These are phyloP conservation scores for Cybosia mesomella DNA, from an alignment of 2,888 invertebrate genomes.

Conservation along the genomic window DNA sequence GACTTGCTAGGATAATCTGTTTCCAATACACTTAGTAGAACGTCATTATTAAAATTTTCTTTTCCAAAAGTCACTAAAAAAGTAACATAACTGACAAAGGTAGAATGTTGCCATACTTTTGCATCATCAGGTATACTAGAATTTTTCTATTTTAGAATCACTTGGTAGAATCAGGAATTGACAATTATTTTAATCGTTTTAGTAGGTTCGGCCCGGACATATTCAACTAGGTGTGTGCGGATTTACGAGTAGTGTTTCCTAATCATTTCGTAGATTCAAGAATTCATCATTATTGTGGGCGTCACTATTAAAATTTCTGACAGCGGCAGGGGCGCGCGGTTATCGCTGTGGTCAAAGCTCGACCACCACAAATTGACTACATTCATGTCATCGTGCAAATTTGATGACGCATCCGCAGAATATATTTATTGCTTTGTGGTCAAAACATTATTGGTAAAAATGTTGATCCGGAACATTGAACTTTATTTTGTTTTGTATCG, in stretches of 20 bases:
- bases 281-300: slow-evolving; percentile 16
- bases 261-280: background rate
- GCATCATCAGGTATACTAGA: too few species aligned
- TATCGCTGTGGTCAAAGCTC: slow-evolving; percentile 54
- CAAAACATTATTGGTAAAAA: slow-evolving; percentile 33
- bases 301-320: slow-evolving; percentile 50
- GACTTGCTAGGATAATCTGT: too few species aligned
- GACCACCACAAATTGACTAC: slow-evolving; percentile 60
- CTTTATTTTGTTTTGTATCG: background rate
- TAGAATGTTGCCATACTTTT: too few species aligned
- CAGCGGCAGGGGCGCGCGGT: slow-evolving; percentile 36
- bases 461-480: slow-evolving; percentile 5
- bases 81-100: too few species aligned
- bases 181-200: too few species aligned
- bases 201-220: too few species aligned
- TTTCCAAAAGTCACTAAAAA: too few species aligned
- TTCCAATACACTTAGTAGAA: too few species aligned
- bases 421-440: slow-evolving; percentile 50
- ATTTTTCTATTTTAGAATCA: too few species aligned
- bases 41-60: too few species aligned
- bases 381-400: slow-evolving; percentile 53
- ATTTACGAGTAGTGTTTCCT: background rate
- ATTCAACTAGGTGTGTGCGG: too few species aligned
- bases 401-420: slow-evolving; percentile 44
- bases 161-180: too few species aligned